These are phyloP conservation scores for Petrophora chlorosata DNA, from an alignment of 2,888 invertebrate species.

Conservation along the genomic window DNA sequence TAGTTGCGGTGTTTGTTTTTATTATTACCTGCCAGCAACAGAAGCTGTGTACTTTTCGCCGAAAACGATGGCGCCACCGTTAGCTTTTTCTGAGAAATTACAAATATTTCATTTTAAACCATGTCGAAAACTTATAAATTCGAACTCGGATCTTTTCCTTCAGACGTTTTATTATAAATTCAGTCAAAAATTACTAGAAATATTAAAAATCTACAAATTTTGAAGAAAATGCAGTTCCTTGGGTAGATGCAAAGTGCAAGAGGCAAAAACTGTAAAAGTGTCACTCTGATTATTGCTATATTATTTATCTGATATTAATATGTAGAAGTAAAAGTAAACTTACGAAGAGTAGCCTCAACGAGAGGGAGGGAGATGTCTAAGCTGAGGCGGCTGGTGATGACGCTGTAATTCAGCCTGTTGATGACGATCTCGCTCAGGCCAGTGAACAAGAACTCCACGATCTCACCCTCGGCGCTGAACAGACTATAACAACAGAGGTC, in stretches of 20 bases:
- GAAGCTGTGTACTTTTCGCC: conserved; percentile 24
- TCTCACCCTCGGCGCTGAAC: conserved; percentile 35
- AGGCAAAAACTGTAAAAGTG: too few relatives aligned
- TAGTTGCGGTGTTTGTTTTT: too few relatives aligned
- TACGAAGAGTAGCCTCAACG: conserved; percentile 47
- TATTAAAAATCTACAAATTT: too few relatives aligned
- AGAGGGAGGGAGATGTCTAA: conserved; percentile 56
- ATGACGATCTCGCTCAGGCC: conserved; percentile 65
- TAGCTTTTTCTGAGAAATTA: conserved; percentile 26
- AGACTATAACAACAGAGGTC: conserved; percentile 54
- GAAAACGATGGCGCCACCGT: conserved; percentile 17
- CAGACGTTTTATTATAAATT: background rate
- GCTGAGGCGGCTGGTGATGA: conserved; percentile 45
- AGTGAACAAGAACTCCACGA: conserved; percentile 39
- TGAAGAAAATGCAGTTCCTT: too few relatives aligned
- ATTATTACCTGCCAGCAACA: conserved; percentile 32
- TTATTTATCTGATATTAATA: too few relatives aligned
- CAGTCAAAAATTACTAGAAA: too few relatives aligned
- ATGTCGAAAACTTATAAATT: background rate
- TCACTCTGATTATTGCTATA: too few relatives aligned
- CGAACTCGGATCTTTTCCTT: background rate
- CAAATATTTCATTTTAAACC: background rate
- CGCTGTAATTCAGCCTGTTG: conserved; percentile 45
- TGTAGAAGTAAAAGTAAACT: too few relatives aligned
- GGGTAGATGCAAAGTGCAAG: too few relatives aligned